Evolutionary conservation across 2,888 invertebrate genomes (phyloP).

Genomic region (Fragum fragum): DNA sequence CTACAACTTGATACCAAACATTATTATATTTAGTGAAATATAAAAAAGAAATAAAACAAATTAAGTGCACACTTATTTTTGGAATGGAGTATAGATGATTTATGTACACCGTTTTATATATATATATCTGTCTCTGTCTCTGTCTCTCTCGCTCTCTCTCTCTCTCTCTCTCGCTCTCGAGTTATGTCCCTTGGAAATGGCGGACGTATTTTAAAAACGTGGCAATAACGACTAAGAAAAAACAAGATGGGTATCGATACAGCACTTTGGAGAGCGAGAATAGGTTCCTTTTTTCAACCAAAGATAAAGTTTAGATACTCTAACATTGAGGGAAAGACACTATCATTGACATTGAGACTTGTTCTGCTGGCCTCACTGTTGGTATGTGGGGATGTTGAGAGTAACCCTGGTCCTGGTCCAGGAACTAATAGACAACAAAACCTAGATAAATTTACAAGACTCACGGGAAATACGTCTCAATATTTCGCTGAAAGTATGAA

Average conservation of each 20-base stretch:
- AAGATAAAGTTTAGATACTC: neutral
- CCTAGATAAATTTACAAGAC: neutral
- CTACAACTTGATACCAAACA: too few relatives aligned
- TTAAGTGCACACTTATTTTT: too few relatives aligned
- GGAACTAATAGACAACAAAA: neutral
- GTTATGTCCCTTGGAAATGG: neutral
- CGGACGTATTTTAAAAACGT: too few relatives aligned
- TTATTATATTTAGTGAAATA: too few relatives aligned
- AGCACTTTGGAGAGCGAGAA: neutral
- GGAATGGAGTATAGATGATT: too few relatives aligned
- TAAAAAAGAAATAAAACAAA: too few relatives aligned
- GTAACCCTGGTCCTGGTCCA: neutral
- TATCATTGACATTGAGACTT: neutral
- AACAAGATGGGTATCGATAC: neutral
- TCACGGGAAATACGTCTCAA: neutral
- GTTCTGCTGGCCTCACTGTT: neutral
- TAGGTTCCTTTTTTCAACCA: neutral
- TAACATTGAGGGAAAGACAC: neutral
- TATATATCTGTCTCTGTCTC: too few relatives aligned
- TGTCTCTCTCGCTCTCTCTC: too few relatives aligned
- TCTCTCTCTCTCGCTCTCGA: too few relatives aligned
- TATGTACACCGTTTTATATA: too few relatives aligned
- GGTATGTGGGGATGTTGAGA: slow-evolving; percentile 11
- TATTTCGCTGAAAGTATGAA: neutral
- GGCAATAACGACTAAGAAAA: neutral